These are phyloP conservation scores for Cataglyphis rosenhaueri DNA, from an alignment of 2,888 invertebrate species.

Conservation along the genomic window DNA sequence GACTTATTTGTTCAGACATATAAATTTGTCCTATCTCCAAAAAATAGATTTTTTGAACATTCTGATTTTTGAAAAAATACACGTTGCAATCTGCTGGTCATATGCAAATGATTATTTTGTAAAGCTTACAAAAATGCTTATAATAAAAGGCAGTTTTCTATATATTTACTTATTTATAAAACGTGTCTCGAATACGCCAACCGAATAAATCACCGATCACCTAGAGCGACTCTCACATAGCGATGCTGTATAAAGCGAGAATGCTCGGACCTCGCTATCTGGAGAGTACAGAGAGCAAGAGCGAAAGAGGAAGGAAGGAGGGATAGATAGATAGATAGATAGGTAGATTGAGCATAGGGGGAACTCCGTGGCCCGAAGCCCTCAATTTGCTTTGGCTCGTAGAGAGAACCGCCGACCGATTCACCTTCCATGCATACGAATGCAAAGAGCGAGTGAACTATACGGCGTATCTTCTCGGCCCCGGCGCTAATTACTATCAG, in stretches of 20 bases:
- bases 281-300: neutral
- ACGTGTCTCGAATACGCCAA: neutral
- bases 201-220: conserved; percentile 18
- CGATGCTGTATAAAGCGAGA: conserved; percentile 14
- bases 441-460: conserved; percentile 58
- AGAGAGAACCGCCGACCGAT: conserved; percentile 49
- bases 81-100: neutral
- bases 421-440: conserved; percentile 67
- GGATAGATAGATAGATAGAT: neutral
- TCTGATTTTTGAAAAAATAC: neutral
- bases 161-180: conserved; percentile 1
- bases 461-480: conserved; percentile 39
- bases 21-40: neutral
- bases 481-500: conserved; percentile 69
- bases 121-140: neutral
- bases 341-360: conserved; percentile 31
- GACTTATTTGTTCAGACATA: neutral
- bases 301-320: neutral
- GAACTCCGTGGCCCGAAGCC: conserved; percentile 47
- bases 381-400: conserved; percentile 59
- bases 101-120: neutral
- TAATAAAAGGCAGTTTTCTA: neutral
- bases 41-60: neutral
- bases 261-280: conserved; percentile 26
- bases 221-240: conserved; percentile 8